Percentiles rank a stretch among this genome's conserved stretches.
These are phyloP conservation scores for Asobara japonica DNA, from an alignment of 1,140 invertebrate genomes.

Conservation along the genomic window DNA sequence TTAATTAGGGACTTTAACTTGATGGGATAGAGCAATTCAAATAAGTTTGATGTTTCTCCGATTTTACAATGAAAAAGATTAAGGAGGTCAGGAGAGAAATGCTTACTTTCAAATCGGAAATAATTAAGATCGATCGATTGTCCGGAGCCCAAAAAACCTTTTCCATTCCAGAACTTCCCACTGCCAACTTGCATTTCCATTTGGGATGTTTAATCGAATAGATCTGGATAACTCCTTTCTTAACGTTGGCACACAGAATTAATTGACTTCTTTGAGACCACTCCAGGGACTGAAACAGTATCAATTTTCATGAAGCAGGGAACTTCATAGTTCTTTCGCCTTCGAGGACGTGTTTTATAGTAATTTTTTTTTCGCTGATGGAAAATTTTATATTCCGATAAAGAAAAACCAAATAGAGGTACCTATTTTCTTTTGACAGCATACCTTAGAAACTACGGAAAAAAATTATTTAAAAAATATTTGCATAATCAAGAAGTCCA, in stretches of 20 bases:
- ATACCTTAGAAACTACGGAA: too few relatives aligned
- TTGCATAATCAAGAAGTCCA: too few relatives aligned
- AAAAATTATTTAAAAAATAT: too few relatives aligned
- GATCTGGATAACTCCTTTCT: conserved; percentile 53
- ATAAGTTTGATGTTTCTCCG: background rate
- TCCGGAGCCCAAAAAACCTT: conserved; percentile 55
- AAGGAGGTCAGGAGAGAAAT: background rate
- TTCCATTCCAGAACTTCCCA: conserved; percentile 58
- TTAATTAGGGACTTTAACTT: too few relatives aligned
- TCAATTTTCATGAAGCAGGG: background rate
- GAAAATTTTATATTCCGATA: too few relatives aligned
- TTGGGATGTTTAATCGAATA: conserved; percentile 54
- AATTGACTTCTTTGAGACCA: conserved; percentile 58
- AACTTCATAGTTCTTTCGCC: too few relatives aligned
- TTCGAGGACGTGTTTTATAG: too few relatives aligned
- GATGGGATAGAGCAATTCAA: too few relatives aligned
- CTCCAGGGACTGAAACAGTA: conserved; percentile 51
- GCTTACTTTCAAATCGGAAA: conserved; percentile 59
- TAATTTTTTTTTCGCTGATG: too few relatives aligned
- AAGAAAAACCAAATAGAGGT: too few relatives aligned
- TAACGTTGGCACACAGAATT: conserved; percentile 57
- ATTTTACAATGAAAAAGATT: background rate
- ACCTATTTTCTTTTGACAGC: too few relatives aligned
- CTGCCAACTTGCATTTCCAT: conserved; percentile 58
- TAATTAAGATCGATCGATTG: conserved; percentile 52